These are phyloP conservation scores for Carcharodon carcharias DNA, from an alignment of 2,797 vertebrate genomes.

Conservation along the genomic window DNA sequence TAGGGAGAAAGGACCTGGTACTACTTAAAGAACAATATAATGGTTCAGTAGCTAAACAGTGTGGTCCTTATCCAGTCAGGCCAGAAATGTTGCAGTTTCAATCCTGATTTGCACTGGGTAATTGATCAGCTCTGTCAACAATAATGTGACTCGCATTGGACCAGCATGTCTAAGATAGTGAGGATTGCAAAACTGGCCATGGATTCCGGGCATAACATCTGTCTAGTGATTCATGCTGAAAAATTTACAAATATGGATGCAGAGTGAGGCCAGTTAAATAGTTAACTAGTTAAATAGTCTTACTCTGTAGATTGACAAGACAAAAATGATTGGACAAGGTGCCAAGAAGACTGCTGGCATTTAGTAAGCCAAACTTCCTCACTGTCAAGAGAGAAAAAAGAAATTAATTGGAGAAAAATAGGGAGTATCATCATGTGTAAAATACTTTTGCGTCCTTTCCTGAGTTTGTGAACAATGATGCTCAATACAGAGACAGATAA, in stretches of 20 bases:
- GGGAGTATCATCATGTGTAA: not conserved
- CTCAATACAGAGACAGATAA: not conserved
- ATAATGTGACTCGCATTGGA: not conserved
- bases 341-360: not conserved
- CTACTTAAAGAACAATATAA: not conserved
- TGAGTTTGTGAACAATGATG: not conserved
- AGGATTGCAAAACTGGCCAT: not conserved
- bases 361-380: not conserved
- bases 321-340: not conserved
- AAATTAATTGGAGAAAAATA: not conserved
- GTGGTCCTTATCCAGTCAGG: too few relatives aligned
- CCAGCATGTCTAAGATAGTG: not conserved
- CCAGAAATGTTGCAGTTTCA: not conserved
- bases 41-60: not conserved
- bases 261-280: too few relatives aligned
- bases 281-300: not conserved
- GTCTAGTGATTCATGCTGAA: not conserved
- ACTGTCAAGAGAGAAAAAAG: not conserved
- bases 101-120: not conserved
- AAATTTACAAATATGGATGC: not conserved
- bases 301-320: not conserved
- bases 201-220: not conserved
- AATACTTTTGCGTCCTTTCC: not conserved
- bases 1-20: not conserved
- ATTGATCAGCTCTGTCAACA: not conserved